These are phyloP conservation scores for Xenopus tropicalis DNA, from an alignment of 2,113 vertebrate species.

Conservation along the genomic window DNA sequence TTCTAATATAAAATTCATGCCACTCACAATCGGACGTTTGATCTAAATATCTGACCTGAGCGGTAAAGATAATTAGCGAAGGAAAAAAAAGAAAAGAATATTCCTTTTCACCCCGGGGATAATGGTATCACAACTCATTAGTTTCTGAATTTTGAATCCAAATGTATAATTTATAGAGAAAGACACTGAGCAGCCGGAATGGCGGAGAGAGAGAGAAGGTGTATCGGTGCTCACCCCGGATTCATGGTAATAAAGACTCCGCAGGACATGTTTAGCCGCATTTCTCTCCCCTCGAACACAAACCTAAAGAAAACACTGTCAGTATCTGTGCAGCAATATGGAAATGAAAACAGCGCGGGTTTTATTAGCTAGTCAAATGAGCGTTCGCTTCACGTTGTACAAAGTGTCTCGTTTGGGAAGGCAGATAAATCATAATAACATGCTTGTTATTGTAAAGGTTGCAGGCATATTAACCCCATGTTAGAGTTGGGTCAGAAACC, in stretches of 20 bases:
- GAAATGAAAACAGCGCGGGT: no score
- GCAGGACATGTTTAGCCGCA: slow-evolving; percentile 60
- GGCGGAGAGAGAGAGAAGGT: slow-evolving; percentile 8
- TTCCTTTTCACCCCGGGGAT: neutral
- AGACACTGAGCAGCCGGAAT: slow-evolving; percentile 9
- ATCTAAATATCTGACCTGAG: slow-evolving; percentile 9
- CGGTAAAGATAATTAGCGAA: neutral
- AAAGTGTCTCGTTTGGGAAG: no score
- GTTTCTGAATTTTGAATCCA: neutral
- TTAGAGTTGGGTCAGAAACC: no score
- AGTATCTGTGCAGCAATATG: no score
- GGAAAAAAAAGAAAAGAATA: neutral
- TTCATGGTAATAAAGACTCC: slow-evolving; percentile 64
- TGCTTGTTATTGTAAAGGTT: no score
- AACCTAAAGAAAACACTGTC: slow-evolving; percentile 54
- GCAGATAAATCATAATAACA: no score
- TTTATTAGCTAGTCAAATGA: no score
- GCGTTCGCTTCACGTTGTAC: no score
- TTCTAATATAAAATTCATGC: neutral
- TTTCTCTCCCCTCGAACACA: slow-evolving; percentile 61
- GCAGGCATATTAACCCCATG: no score
- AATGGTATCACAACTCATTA: slow-evolving; percentile 8
- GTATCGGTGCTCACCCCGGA: slow-evolving; percentile 53
- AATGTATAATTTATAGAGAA: slow-evolving; percentile 27
- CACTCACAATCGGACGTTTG: neutral